Evolutionary conservation across 1,140 invertebrate genomes (phyloP), one percentile per base, ranked within the genome.

Genomic region (Diachasmimorpha longicaudata): DNA sequence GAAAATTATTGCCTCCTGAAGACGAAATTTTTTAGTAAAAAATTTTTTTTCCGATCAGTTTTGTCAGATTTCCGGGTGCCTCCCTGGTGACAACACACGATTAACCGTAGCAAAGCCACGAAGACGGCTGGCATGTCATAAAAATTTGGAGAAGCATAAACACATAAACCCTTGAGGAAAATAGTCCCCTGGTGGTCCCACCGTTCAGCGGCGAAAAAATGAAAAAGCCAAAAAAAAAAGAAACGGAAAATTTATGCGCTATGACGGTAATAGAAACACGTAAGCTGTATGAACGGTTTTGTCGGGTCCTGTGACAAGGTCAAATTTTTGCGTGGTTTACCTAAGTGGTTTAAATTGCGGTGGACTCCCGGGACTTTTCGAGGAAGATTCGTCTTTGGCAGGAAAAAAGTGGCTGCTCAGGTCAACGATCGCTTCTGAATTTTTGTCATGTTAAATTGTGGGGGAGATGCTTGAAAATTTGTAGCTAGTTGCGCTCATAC

Each of bases 141-240:
- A 82, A 81, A 76, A 44, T 63, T 77, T 80, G 80, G 77, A 80
- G 78, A 79, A 77, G 72, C 72, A 80, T 81, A 80, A 83, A 82
- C 73, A 66, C 77, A 80, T 80, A 82, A 83, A 83, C 77, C 76
- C 58, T 78, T 77, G 69, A 71, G 39, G 69, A 23, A 69, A 37
- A 71, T 48, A 42, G 44, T 63, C 58, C 58, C 58, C 19, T 25
- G 58, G 58, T 63, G 58, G 58, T 63, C 58, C 48, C 14, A 19
- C n/a, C 48, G 48, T 52, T 52, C 11, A n/a, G 4, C 16, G 19
- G 4, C 10, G 16, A 52, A 16, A 16, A 52, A 19, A 52, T 13
- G 9, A 52, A 16, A 16, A 52, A 52, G 19, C n/a, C n/a, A n/a
- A n/a, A n/a, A n/a, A 19, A 52, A 16, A 16, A 52, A 52, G 19